Evolutionary conservation across 2,797 vertebrate species (phyloP).

Genomic region (Moxostoma hubbsi): DNA sequence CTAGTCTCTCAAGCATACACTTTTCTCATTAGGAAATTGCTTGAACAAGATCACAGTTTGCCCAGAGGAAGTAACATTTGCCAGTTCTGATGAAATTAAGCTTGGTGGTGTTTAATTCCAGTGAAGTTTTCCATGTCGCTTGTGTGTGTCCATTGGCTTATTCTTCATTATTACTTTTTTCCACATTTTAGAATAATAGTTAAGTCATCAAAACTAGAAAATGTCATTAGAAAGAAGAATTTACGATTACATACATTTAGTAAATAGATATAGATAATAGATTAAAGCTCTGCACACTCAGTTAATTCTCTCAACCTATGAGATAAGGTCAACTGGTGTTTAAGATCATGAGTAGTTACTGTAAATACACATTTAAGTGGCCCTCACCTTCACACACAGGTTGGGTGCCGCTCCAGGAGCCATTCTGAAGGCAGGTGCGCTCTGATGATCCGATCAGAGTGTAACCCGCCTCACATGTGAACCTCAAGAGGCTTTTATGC

Average conservation of each 20-base stretch:
- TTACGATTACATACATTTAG: too few species aligned
- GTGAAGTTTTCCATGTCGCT: neutral
- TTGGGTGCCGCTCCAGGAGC: slow-evolving; percentile 92
- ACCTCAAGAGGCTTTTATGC: slow-evolving; percentile 91
- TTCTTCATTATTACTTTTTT: too few species aligned
- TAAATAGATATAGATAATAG: too few species aligned
- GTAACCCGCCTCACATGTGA: slow-evolving; percentile 94
- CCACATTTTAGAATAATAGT: too few species aligned
- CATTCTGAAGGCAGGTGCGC: slow-evolving; percentile 88
- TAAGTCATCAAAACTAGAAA: too few species aligned
- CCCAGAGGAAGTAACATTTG: neutral
- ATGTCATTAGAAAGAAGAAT: too few species aligned
- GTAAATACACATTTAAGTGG: too few species aligned
- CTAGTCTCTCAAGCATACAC: slow-evolving; percentile 13
- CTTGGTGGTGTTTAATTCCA: neutral
- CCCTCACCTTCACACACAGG: slow-evolving; percentile 91
- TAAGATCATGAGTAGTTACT: too few species aligned
- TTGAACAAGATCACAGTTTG: neutral
- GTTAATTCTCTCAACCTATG: too few species aligned
- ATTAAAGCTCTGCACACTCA: too few species aligned
- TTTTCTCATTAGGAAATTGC: slow-evolving; percentile 4
- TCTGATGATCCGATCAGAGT: slow-evolving; percentile 87
- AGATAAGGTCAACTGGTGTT: too few species aligned
- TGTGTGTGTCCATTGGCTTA: too few species aligned
- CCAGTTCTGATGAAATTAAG: slow-evolving; percentile 24